Conservation (phyloP, 1,140 invertebrate species). For the Ceratina japonica region DNA sequence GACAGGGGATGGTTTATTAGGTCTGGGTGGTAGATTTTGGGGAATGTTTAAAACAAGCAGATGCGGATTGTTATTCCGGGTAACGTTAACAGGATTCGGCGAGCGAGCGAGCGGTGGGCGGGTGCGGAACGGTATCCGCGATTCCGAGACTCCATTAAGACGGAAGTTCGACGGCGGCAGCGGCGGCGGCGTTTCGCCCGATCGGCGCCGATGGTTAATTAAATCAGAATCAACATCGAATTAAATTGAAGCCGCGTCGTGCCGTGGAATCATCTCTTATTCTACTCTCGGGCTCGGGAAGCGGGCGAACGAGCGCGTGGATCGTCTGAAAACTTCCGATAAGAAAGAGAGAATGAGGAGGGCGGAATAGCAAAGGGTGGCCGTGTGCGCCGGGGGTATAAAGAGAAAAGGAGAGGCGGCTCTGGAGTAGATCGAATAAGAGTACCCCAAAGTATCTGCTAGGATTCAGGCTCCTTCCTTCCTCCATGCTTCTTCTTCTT, state of each 20-base stretch:
- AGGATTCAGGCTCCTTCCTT: slow-evolving; percentile 46
- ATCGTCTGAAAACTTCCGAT: slow-evolving; percentile 59
- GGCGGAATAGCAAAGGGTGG: slow-evolving; percentile 3
- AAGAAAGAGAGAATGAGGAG: slow-evolving; percentile 41
- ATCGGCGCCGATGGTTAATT: slow-evolving; percentile 62
- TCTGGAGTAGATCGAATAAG: slow-evolving; percentile 51
- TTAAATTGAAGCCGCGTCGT: slow-evolving; percentile 60
- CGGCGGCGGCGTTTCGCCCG: slow-evolving; percentile 45
- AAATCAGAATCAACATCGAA: slow-evolving; percentile 69
- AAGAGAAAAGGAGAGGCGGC: background rate
- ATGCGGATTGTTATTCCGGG: background rate
- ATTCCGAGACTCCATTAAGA: slow-evolving; percentile 44
- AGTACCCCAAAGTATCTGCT: slow-evolving; percentile 51
- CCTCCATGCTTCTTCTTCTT: slow-evolving; percentile 3
- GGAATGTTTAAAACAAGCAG: background rate
- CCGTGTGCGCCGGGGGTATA: too few species aligned
- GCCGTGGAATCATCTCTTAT: slow-evolving; percentile 58
- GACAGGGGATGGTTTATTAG: too few species aligned
- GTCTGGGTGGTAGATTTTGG: too few species aligned
- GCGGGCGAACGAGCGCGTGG: slow-evolving; percentile 17
- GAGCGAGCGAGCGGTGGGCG: background rate
- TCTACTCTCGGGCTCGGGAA: slow-evolving; percentile 8
- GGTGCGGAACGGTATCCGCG: background rate
- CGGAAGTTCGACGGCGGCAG: slow-evolving; percentile 16
- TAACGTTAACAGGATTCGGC: background rate